Evolutionary conservation across 2,888 invertebrate species (phyloP).

Genomic region (Perithous albicinctus): DNA sequence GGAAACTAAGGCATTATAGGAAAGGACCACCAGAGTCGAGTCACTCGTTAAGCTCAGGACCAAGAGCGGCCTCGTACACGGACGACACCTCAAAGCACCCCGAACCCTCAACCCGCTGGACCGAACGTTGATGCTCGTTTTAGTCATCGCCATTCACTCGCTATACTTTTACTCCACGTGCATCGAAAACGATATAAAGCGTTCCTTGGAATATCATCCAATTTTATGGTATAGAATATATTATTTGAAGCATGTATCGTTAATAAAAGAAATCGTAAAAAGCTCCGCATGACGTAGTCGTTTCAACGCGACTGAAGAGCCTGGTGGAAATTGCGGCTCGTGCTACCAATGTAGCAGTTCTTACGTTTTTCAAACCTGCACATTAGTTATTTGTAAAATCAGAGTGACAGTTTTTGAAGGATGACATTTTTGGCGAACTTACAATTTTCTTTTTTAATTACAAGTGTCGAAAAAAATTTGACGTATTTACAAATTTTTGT

Average conservation of each 20-base stretch:
- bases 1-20: constrained; percentile 83
- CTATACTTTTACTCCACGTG: constrained; percentile 11
- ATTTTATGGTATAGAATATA: constrained; percentile 18
- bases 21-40: constrained; percentile 82
- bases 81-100: constrained; percentile 61
- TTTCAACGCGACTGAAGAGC: neutral
- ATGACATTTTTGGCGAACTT: no score
- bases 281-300: constrained; percentile 21
- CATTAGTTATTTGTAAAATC: no score
- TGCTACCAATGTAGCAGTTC: neutral
- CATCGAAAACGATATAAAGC: constrained; percentile 14
- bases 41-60: constrained; percentile 77
- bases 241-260: neutral
- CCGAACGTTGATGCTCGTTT: constrained; percentile 35
- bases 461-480: no score
- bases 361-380: neutral
- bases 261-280: constrained; percentile 24
- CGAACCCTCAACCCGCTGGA: constrained; percentile 71
- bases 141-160: constrained; percentile 53
- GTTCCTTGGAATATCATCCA: neutral
- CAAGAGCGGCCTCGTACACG: constrained; percentile 32
- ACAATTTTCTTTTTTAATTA: no score
- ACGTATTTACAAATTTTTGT: no score
- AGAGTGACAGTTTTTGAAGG: neutral
- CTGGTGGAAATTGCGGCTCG: neutral